Evolutionary conservation across 2,888 invertebrate species (phyloP).

Genomic region (Deilephila porcellus): DNA sequence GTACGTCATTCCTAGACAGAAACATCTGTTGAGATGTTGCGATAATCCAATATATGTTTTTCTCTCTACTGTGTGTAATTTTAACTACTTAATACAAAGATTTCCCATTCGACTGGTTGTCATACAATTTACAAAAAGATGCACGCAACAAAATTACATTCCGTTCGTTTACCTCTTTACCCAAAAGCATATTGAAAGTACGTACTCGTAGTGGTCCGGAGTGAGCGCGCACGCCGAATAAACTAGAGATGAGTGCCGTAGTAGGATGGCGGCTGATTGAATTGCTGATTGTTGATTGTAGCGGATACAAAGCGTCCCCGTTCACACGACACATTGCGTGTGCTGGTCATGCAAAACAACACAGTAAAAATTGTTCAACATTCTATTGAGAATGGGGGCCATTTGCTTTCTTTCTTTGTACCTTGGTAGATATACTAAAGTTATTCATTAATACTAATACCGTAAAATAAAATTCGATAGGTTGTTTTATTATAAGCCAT

Average conservation of each 20-base stretch:
- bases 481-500: neutral
- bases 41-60: too few relatives aligned
- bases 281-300: constrained; percentile 34
- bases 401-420: constrained; percentile 5
- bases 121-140: too few relatives aligned
- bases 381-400: neutral
- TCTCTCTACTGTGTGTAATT: too few relatives aligned
- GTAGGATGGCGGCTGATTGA: constrained; percentile 17
- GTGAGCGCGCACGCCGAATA: neutral
- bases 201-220: too few relatives aligned
- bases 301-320: constrained; percentile 44
- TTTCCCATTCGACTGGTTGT: too few relatives aligned
- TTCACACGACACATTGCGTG: constrained; percentile 51
- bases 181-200: constrained; percentile 4
- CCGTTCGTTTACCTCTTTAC: constrained; percentile 9
- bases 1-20: too few relatives aligned
- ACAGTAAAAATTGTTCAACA: constrained; percentile 39
- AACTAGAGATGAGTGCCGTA: constrained; percentile 18
- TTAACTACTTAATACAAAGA: too few relatives aligned
- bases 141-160: neutral
- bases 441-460: too few relatives aligned
- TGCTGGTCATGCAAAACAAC: constrained; percentile 38
- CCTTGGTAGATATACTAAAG: too few relatives aligned
- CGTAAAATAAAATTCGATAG: too few relatives aligned
- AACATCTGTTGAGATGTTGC: too few relatives aligned